Conservation (phyloP, 2,797 vertebrate genomes). For the Ceyx erithaca region DNA sequence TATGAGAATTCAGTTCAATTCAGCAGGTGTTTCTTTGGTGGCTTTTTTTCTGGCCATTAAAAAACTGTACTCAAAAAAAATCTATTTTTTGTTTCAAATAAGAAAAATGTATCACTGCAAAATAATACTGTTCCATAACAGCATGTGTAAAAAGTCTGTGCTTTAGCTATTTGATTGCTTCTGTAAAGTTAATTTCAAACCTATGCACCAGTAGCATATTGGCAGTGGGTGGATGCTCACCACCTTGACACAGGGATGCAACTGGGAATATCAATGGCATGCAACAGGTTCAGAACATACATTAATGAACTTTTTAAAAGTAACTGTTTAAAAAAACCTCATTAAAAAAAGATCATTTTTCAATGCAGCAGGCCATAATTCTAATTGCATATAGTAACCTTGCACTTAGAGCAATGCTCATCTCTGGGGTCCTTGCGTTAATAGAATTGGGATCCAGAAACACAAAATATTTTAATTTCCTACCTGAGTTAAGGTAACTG, state of each 20-base stretch:
- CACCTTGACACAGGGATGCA: neutral
- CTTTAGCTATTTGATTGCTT: neutral
- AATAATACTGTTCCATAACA: neutral
- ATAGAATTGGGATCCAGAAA: conserved; percentile 12
- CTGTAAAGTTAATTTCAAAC: neutral
- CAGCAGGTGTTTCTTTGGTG: neutral
- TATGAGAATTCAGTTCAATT: neutral
- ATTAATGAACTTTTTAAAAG: neutral
- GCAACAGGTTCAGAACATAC: neutral
- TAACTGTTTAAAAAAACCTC: neutral
- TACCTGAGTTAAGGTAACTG: conserved; percentile 11
- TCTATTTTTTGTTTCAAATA: neutral
- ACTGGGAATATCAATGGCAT: neutral
- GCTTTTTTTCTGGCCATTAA: neutral
- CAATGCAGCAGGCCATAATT: neutral
- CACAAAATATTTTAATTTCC: conserved; percentile 39
- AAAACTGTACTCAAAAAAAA: neutral
- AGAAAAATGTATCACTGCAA: neutral
- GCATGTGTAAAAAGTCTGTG: neutral
- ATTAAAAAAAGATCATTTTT: neutral
- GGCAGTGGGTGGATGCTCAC: neutral
- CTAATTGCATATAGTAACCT: neutral
- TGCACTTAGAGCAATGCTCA: neutral
- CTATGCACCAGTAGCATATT: neutral
- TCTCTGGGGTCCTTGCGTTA: neutral